These are phyloP conservation scores for Coelinius sp. DNA, from an alignment of 2,888 invertebrate species.

Conservation along the genomic window DNA sequence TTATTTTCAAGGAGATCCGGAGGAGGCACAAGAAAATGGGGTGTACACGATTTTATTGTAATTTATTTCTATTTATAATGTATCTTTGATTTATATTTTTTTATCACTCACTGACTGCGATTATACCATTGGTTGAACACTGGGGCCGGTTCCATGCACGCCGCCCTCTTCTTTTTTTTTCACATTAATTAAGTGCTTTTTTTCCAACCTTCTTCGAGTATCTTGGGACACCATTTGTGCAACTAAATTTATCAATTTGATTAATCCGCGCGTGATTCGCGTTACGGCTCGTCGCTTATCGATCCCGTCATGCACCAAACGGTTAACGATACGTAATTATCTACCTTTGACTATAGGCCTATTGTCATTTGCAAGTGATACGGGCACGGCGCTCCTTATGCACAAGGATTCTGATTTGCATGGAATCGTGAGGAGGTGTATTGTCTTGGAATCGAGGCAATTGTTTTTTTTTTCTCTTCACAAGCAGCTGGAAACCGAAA, in stretches of 20 bases:
- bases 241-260: neutral
- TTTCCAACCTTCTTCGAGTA: conserved; percentile 7
- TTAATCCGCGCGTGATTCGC: neutral
- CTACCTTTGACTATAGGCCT: neutral
- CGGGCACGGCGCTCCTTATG: neutral
- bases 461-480: neutral
- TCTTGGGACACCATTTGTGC: neutral
- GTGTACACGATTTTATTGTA: neutral
- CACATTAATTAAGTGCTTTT: neutral
- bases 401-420: conserved; percentile 20
- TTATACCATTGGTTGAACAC: neutral
- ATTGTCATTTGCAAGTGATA: conserved; percentile 13
- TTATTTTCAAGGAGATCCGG: conserved; percentile 3
- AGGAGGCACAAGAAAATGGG: too few relatives aligned
- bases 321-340: conserved; percentile 1
- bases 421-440: conserved; percentile 5
- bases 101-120: neutral
- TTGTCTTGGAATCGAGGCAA: neutral
- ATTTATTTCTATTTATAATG: neutral
- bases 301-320: conserved; percentile 9
- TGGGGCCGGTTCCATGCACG: neutral
- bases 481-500: neutral
- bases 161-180: neutral
- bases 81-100: neutral
- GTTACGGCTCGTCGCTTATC: conserved; percentile 19